phyloP scores from a whole-genome alignment of 2,797 vertebrate species.

The Sebastes oblongus region DNA sequence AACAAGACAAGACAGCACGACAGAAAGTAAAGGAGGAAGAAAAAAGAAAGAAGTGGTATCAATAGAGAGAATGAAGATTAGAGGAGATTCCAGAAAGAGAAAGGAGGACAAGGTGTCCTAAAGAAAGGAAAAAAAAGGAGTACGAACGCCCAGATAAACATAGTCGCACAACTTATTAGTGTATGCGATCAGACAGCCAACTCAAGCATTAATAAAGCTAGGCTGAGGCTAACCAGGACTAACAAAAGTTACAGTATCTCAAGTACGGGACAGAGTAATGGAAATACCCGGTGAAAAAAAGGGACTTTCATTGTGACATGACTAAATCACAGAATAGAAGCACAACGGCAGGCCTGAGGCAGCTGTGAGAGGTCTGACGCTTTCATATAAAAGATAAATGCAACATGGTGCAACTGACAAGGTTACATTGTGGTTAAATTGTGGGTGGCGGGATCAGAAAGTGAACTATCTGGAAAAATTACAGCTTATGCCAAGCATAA shows the following conservation, averaged over 20 bases:
- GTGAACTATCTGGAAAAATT: neutral
- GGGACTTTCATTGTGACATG: neutral
- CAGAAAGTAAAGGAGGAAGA: neutral
- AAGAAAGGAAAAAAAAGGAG: constrained; percentile 14
- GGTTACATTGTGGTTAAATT: neutral
- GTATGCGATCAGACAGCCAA: constrained; percentile 41
- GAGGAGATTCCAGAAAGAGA: neutral
- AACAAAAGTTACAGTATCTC: constrained; percentile 6
- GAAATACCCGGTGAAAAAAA: neutral
- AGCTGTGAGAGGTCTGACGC: neutral
- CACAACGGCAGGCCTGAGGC: neutral
- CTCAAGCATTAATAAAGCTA: constrained; percentile 10
- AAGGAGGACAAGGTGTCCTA: neutral
- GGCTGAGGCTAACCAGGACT: neutral
- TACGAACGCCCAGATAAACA: neutral
- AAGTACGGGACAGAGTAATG: neutral
- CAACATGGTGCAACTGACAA: neutral
- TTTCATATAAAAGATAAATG: neutral
- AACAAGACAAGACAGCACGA: no score
- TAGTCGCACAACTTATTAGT: constrained; percentile 16
- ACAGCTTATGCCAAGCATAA: neutral
- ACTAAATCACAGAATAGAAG: neutral
- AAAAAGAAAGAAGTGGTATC: neutral
- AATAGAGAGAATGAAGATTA: neutral
- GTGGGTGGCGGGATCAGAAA: neutral